Conservation (phyloP, 2,888 invertebrate species). For the Slavum lentiscoides region DNA sequence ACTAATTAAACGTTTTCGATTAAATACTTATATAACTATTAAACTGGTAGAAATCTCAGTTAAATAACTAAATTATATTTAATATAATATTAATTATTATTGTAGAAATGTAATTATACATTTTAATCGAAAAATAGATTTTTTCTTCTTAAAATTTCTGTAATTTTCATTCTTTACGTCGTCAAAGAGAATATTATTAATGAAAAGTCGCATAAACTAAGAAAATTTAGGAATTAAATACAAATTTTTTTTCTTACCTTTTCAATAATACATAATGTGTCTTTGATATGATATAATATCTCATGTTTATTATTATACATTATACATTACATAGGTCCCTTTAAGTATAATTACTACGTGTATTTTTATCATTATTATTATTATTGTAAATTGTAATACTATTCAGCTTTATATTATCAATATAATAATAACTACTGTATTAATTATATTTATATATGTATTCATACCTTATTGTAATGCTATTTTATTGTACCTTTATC, state of each 20-base stretch:
- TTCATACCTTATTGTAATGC: slow-evolving; percentile 40
- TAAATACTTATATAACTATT: neutral
- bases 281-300: slow-evolving; percentile 12
- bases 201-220: neutral
- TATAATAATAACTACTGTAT: slow-evolving; percentile 36
- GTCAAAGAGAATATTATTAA: neutral
- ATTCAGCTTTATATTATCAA: slow-evolving; percentile 34
- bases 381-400: slow-evolving; percentile 31
- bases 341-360: neutral
- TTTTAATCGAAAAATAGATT: neutral
- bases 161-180: too few species aligned
- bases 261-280: slow-evolving; percentile 1
- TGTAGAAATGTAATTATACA: neutral
- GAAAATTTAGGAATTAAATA: neutral
- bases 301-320: slow-evolving; percentile 17
- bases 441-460: slow-evolving; percentile 14
- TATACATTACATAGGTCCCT: neutral
- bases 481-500: slow-evolving; percentile 35
- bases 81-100: neutral
- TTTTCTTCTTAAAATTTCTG: neutral
- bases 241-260: neutral
- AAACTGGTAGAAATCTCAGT: neutral
- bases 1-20: neutral
- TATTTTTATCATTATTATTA: slow-evolving; percentile 4
- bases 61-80: neutral